phyloP scores from a whole-genome alignment of 1,140 invertebrate species.

The Pachypeltis micranthus region DNA sequence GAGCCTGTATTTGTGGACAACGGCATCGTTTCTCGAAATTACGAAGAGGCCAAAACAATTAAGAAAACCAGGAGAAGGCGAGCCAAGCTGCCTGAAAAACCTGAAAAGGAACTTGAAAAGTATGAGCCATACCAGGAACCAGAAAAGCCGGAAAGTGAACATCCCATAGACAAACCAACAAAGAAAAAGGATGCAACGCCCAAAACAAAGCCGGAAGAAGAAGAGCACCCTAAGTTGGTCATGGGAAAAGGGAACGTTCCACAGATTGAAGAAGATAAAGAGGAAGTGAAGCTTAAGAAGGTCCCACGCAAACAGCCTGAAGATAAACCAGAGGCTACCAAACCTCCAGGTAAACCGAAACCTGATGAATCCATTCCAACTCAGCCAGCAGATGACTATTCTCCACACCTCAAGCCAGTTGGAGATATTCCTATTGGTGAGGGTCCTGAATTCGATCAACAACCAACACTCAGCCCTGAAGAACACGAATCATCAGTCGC shows the following conservation, averaged over 20 bases:
- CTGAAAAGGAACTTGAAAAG: conserved; percentile 38
- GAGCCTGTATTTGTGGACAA: conserved; percentile 36
- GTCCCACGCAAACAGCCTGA: conserved; percentile 15
- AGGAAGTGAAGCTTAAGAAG: conserved; percentile 23
- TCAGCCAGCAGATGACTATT: conserved; percentile 25
- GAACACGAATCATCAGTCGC: conserved; percentile 17
- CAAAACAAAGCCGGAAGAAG: conserved; percentile 1
- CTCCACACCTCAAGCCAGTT: conserved; percentile 25
- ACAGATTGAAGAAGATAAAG: conserved; percentile 23
- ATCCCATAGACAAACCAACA: conserved; percentile 25
- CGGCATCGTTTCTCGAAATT: conserved; percentile 54
- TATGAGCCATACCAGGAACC: conserved; percentile 30
- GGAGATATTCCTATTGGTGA: conserved; percentile 26
- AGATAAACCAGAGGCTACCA: conserved; percentile 21
- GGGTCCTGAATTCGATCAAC: conserved; percentile 20
- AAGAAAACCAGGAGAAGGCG: conserved; percentile 43
- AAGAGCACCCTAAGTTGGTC: conserved; percentile 20
- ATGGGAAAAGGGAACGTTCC: conserved; percentile 30
- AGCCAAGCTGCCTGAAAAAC: conserved; percentile 33
- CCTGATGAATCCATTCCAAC: background rate
- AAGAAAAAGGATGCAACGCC: conserved; percentile 33
- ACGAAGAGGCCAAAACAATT: conserved; percentile 50
- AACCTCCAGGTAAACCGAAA: conserved; percentile 10
- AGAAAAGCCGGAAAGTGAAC: conserved; percentile 14
- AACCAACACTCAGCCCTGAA: conserved; percentile 11